Evolutionary conservation across 35 echinoderm and acorn worm genomes (phyloP), one percentile per base, ranked within the genome.

Genomic region (Apostichopus parvimensis): DNA sequence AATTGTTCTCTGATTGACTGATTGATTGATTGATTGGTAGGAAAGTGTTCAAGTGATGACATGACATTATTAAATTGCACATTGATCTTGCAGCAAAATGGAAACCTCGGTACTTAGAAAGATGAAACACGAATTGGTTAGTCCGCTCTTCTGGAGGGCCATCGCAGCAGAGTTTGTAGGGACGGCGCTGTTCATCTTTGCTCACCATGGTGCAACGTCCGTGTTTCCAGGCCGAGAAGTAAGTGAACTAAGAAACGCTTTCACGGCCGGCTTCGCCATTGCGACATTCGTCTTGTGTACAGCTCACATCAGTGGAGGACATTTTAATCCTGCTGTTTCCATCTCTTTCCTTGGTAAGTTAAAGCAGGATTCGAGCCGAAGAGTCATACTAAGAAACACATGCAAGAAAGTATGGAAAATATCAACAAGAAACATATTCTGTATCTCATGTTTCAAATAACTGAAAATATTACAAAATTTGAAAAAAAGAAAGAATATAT

Each of bases 321-420:
- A 98, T 70, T 82, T 98, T 17, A 98, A 98, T 64, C 97, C 97
- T 0, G 97, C 91, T 8, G 97, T 98, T 0, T 94, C 97, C 3
- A 59, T 95, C 13, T 90, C 78, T 54, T 94, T 98, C 62, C 52
- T 83, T 13, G 87, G 78, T 91, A 54, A 91, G 89, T 91, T 25
- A 26, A 54, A 5, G 34, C 34, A 45, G 34, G 34, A 45, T 45
- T 45, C 34, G 34, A 45, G 34, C 34, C 34, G 34, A 45, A 45
- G 34, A 45, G 34, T 45, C 34, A 45, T 45, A 45, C 34, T 45
- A 45, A 45, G 34, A 45, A 28, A 28, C 26, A 28, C 26, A 28
- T 28, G 26, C 26, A 28, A 28, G 26, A 28, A 28, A 28, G 26
- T 28, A 28, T 45, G 34, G 34, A 45, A 45, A 45, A 3, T 45